A percentile compares a stretch with the other conserved stretches of the same genome.
phyloP scores from a whole-genome alignment of 2,113 vertebrate species.

The Callorhinus ursinus region DNA sequence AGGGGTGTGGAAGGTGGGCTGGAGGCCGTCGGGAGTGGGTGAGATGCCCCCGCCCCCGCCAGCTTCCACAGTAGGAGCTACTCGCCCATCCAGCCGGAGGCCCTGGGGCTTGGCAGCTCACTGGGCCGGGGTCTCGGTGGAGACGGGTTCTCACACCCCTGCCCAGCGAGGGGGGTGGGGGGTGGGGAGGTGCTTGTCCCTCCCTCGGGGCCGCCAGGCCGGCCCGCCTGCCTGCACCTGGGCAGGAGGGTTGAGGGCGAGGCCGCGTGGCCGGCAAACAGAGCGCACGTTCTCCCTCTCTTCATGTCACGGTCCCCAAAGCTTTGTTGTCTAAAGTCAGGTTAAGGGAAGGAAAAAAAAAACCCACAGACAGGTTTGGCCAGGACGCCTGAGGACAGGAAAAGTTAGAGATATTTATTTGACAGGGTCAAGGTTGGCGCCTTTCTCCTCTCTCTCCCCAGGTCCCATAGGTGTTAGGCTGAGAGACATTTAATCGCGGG shows the following conservation, averaged over 20 bases:
- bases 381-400: slow-evolving; percentile 92
- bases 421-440: slow-evolving; percentile 96
- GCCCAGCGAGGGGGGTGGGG: too few species aligned
- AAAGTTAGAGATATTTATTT: slow-evolving; percentile 99
- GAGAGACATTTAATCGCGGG: slow-evolving; percentile 99
- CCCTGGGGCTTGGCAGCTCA: background rate
- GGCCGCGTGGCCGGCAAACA: slow-evolving; percentile 80
- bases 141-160: background rate
- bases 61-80: background rate
- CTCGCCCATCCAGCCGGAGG: rapidly evolving
- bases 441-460: slow-evolving; percentile 95
- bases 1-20: background rate
- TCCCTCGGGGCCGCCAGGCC: background rate
- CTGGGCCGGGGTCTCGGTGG: rapidly evolving
- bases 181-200: background rate
- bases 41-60: rapidly evolving
- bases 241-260: background rate
- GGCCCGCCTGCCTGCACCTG: background rate
- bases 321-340: slow-evolving; percentile 96
- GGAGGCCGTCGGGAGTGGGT: rapidly evolving
- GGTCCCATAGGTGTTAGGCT: slow-evolving; percentile 99
- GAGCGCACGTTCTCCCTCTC: slow-evolving; percentile 86
- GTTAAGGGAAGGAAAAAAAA: slow-evolving; percentile 88
- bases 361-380: slow-evolving; percentile 92
- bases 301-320: slow-evolving; percentile 85